Evolutionary conservation across 2,888 invertebrate species (phyloP).

Genomic region (Eulithis testata): DNA sequence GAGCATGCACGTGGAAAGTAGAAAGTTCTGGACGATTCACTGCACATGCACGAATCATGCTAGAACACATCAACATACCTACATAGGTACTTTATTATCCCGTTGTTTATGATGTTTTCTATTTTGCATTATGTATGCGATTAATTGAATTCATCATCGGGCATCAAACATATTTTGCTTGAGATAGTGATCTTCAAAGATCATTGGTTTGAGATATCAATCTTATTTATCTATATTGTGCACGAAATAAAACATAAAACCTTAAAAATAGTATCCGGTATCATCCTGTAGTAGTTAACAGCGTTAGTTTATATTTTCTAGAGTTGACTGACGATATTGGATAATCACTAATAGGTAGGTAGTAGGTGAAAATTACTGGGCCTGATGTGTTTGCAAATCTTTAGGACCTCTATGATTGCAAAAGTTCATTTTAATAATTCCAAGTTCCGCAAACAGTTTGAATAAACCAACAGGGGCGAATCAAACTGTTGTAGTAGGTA

Average conservation of each 20-base stretch:
- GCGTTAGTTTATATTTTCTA: no score
- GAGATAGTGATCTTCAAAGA: no score
- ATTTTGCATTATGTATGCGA: slow-evolving; percentile 52
- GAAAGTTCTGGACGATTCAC: slow-evolving; percentile 81
- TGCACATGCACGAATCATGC: slow-evolving; percentile 71
- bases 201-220: no score
- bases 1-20: slow-evolving; percentile 77
- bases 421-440: slow-evolving; percentile 3
- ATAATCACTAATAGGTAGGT: no score
- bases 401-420: no score
- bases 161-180: background rate
- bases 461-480: slow-evolving; percentile 17
- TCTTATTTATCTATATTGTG: no score
- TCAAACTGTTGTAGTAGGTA: slow-evolving; percentile 20
- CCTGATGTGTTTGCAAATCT: no score
- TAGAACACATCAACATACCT: slow-evolving; percentile 55
- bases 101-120: slow-evolving; percentile 56
- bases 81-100: slow-evolving; percentile 24
- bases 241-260: no score
- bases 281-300: no score
- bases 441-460: slow-evolving; percentile 4
- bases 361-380: no score
- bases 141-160: slow-evolving; percentile 27
- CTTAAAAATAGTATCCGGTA: no score
- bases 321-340: no score